phyloP scores from a whole-genome alignment of 1,140 invertebrate species.

The Nilaparvata lugens region DNA sequence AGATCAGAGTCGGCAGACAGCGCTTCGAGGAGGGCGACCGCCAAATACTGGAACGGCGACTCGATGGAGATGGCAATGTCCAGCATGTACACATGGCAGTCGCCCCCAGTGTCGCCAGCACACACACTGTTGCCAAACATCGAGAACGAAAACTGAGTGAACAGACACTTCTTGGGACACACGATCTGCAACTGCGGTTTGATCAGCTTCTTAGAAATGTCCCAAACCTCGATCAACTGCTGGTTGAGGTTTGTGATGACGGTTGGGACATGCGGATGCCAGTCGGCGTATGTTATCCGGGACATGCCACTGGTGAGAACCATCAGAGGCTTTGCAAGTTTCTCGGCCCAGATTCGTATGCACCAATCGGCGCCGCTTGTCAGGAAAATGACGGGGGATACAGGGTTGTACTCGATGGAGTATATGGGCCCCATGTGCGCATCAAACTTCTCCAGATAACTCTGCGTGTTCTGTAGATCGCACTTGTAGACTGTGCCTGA shows the following conservation, averaged over 20 bases:
- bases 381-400: slow-evolving; percentile 41
- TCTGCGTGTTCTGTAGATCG: slow-evolving; percentile 26
- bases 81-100: slow-evolving; percentile 14
- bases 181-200: slow-evolving; percentile 12
- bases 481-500: slow-evolving; percentile 26
- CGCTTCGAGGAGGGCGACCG: not conserved
- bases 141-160: slow-evolving; percentile 6
- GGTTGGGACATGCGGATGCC: slow-evolving; percentile 46
- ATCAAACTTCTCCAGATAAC: slow-evolving; percentile 34
- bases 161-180: not conserved
- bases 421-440: slow-evolving; percentile 46
- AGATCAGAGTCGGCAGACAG: slow-evolving; percentile 6
- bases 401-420: slow-evolving; percentile 43
- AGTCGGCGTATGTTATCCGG: slow-evolving; percentile 41
- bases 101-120: slow-evolving; percentile 8
- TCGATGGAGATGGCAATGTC: slow-evolving; percentile 11
- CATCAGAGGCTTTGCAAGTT: slow-evolving; percentile 22
- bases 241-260: slow-evolving; percentile 45
- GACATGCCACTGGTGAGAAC: slow-evolving; percentile 16
- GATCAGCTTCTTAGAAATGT: slow-evolving; percentile 23
- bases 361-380: slow-evolving; percentile 48
- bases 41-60: slow-evolving; percentile 6
- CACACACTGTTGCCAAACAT: slow-evolving; percentile 11
- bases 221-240: slow-evolving; percentile 32
- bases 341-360: slow-evolving; percentile 45